These are phyloP conservation scores for Mirounga angustirostris DNA, from an alignment of 2,113 vertebrate species.

Conservation along the genomic window DNA sequence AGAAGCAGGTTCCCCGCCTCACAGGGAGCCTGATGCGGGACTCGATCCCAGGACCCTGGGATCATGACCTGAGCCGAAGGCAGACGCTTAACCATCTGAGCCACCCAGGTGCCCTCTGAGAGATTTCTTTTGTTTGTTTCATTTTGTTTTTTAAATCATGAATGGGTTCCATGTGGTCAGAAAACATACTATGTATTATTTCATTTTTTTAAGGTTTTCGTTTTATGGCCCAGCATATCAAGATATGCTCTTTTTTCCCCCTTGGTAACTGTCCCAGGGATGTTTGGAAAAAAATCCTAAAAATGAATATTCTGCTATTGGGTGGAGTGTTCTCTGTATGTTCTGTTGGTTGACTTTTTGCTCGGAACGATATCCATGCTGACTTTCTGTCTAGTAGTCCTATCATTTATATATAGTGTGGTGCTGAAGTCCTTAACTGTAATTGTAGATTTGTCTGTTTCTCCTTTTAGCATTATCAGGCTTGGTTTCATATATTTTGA, in stretches of 20 bases:
- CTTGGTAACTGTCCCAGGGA: not conserved
- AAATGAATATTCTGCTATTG: not conserved
- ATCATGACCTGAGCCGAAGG: too few relatives aligned
- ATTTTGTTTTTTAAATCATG: not conserved
- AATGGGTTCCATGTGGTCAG: not conserved
- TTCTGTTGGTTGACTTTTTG: not conserved
- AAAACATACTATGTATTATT: not conserved
- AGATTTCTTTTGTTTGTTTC: not conserved
- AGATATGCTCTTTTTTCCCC: too few relatives aligned
- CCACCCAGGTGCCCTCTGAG: not conserved
- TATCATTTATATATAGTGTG: not conserved
- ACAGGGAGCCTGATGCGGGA: too few relatives aligned
- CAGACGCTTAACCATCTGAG: too few relatives aligned
- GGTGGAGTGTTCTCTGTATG: not conserved
- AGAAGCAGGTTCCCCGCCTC: too few relatives aligned
- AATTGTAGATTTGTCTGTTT: not conserved
- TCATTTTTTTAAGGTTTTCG: not conserved
- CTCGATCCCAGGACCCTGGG: too few relatives aligned
- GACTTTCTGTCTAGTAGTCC: not conserved
- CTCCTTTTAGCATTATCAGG: not conserved
- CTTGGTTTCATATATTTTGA: not conserved
- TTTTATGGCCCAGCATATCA: not conserved
- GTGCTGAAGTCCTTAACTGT: too few relatives aligned
- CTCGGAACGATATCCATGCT: not conserved
- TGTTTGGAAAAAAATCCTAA: not conserved